A percentile compares a stretch with the other conserved stretches of the same genome.
These are phyloP conservation scores for Colletes latitarsis DNA, from an alignment of 1,140 invertebrate species.

Conservation along the genomic window DNA sequence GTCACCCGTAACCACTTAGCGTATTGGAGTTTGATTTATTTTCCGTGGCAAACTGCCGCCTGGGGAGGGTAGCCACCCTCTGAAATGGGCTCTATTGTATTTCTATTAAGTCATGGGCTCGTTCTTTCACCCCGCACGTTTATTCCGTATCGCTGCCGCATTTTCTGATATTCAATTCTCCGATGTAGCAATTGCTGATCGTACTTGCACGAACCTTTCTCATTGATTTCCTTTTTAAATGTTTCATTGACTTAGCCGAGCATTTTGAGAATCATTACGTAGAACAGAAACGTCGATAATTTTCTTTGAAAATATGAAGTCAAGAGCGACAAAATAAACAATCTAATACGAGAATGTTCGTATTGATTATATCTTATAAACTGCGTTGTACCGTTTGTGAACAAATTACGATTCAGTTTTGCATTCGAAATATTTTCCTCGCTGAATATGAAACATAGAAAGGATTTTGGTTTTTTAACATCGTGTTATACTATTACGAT, in stretches of 20 bases:
- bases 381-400: too few relatives aligned
- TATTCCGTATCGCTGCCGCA: constrained; percentile 47
- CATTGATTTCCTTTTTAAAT: constrained; percentile 23
- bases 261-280: not conserved
- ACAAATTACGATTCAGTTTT: too few relatives aligned
- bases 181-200: constrained; percentile 33
- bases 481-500: too few relatives aligned
- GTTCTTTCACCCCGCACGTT: constrained; percentile 62
- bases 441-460: too few relatives aligned
- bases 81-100: constrained; percentile 74
- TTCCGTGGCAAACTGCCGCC: constrained; percentile 74
- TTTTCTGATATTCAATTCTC: constrained; percentile 52
- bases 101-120: constrained; percentile 75
- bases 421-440: too few relatives aligned
- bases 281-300: too few relatives aligned
- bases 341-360: too few relatives aligned
- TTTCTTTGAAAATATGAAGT: too few relatives aligned
- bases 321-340: too few relatives aligned
- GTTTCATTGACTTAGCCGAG: not conserved
- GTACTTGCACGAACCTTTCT: constrained; percentile 1
- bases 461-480: too few relatives aligned
- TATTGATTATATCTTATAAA: too few relatives aligned
- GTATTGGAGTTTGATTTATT: constrained; percentile 81
- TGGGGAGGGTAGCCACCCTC: constrained; percentile 74
- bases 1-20: constrained; percentile 79